Evolutionary conservation across 2,888 invertebrate species (phyloP).

Genomic region (Amblyjoppa fuscipennis): DNA sequence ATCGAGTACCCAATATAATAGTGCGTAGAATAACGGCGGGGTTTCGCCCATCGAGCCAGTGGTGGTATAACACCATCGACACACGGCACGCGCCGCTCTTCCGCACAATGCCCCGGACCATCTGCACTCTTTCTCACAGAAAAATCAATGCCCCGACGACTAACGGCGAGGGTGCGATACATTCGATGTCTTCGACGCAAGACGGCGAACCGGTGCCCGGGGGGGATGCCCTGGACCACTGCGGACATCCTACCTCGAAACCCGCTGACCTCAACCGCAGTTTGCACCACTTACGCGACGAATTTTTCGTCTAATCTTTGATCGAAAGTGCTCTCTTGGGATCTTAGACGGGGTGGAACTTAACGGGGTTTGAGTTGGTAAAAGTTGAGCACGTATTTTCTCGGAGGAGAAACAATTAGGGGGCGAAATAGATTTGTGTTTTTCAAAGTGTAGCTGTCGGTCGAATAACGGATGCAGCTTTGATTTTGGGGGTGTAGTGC

Average conservation of each 20-base stretch:
- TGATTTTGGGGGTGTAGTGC: too few relatives aligned
- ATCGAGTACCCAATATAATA: slow-evolving; percentile 44
- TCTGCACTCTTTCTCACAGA: slow-evolving; percentile 80
- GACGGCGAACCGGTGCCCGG: neutral
- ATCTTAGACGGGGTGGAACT: neutral
- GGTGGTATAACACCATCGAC: slow-evolving; percentile 74
- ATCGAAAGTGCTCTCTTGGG: neutral
- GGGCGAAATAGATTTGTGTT: too few relatives aligned
- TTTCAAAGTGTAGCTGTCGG: too few relatives aligned
- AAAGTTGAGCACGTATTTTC: too few relatives aligned
- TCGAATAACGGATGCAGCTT: too few relatives aligned
- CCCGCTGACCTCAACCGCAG: slow-evolving; percentile 1
- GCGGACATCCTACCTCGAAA: slow-evolving; percentile 29
- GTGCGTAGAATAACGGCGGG: slow-evolving; percentile 50
- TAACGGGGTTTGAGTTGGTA: too few relatives aligned
- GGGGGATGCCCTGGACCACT: slow-evolving; percentile 21
- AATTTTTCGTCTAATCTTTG: neutral
- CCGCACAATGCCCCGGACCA: slow-evolving; percentile 77
- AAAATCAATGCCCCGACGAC: slow-evolving; percentile 76
- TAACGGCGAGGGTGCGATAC: slow-evolving; percentile 64
- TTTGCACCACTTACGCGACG: neutral
- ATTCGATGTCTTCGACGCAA: slow-evolving; percentile 65
- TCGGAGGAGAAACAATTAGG: too few relatives aligned
- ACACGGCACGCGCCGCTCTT: slow-evolving; percentile 79
- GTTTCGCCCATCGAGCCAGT: slow-evolving; percentile 39